These are phyloP conservation scores for Desoria tigrina DNA, from an alignment of 2,888 invertebrate species.

Conservation along the genomic window DNA sequence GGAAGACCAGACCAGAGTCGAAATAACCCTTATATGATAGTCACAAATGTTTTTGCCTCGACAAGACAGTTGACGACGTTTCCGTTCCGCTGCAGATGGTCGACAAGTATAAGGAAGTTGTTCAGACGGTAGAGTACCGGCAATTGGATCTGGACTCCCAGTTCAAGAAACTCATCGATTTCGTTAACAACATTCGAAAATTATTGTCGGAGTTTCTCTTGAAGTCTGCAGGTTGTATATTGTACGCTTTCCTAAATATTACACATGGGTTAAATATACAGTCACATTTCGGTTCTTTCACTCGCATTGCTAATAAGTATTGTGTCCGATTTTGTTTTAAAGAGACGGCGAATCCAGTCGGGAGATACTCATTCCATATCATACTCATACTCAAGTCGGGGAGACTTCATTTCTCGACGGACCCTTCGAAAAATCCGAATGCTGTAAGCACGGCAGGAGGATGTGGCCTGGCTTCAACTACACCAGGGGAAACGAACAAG, in stretches of 20 bases:
- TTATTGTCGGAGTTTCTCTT: conserved; percentile 6
- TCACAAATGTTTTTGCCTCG: too few relatives aligned
- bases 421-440: too few relatives aligned
- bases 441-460: too few relatives aligned
- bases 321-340: not conserved
- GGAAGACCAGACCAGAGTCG: too few relatives aligned
- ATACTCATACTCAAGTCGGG: too few relatives aligned
- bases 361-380: not conserved
- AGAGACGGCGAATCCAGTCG: not conserved
- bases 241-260: not conserved
- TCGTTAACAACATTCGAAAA: conserved; percentile 2
- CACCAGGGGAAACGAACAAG: too few relatives aligned
- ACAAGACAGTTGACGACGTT: too few relatives aligned
- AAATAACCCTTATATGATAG: too few relatives aligned
- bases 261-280: not conserved
- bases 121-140: not conserved
- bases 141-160: conserved; percentile 5
- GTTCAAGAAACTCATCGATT: conserved; percentile 6
- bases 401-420: too few relatives aligned
- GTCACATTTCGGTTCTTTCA: too few relatives aligned
- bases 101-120: not conserved
- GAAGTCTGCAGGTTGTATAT: conserved; percentile 11
- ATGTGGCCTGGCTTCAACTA: too few relatives aligned
- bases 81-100: not conserved
- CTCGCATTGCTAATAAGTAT: not conserved